Percentiles rank a stretch among this genome's conserved stretches.
Conservation (phyloP, 1,140 invertebrate genomes). For the Drosophila murphyi region DNA sequence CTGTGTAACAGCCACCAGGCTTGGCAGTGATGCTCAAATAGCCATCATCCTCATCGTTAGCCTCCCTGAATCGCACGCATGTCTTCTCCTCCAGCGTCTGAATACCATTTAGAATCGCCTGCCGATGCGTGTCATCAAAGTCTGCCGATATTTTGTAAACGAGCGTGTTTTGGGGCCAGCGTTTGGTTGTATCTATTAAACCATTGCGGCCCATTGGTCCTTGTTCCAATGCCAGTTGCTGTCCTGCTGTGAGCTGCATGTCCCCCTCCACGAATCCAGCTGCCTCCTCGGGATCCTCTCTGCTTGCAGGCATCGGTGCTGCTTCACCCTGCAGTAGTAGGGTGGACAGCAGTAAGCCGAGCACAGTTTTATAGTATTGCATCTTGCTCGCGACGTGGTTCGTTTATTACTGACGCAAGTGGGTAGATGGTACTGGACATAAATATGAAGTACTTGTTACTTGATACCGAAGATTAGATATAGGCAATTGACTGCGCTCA, state of each 20-base stretch:
- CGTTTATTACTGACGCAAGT: constrained; percentile 39
- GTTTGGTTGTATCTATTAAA: constrained; percentile 85
- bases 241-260: constrained; percentile 84
- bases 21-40: constrained; percentile 61
- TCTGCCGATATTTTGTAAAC: constrained; percentile 86
- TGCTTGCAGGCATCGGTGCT: neutral
- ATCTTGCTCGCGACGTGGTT: constrained; percentile 52
- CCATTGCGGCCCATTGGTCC: constrained; percentile 85
- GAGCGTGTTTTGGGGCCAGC: constrained; percentile 88
- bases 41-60: constrained; percentile 54
- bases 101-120: constrained; percentile 65
- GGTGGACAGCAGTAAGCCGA: constrained; percentile 33
- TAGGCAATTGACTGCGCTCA: constrained; percentile 34
- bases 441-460: constrained; percentile 25
- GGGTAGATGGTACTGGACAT: constrained; percentile 16
- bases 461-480: constrained; percentile 37
- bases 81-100: constrained; percentile 54
- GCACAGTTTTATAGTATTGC: constrained; percentile 36
- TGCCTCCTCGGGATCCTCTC: constrained; percentile 61
- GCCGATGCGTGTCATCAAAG: constrained; percentile 59
- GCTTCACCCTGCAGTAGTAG: neutral
- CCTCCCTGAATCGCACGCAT: constrained; percentile 62
- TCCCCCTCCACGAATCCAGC: constrained; percentile 84
- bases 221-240: constrained; percentile 57
- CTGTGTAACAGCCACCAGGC: constrained; percentile 85